Percentiles rank a stretch among this genome's conserved stretches.
Evolutionary conservation across 2,797 vertebrate species (phyloP).

Genomic region (Rousettus madagascariensis): DNA sequence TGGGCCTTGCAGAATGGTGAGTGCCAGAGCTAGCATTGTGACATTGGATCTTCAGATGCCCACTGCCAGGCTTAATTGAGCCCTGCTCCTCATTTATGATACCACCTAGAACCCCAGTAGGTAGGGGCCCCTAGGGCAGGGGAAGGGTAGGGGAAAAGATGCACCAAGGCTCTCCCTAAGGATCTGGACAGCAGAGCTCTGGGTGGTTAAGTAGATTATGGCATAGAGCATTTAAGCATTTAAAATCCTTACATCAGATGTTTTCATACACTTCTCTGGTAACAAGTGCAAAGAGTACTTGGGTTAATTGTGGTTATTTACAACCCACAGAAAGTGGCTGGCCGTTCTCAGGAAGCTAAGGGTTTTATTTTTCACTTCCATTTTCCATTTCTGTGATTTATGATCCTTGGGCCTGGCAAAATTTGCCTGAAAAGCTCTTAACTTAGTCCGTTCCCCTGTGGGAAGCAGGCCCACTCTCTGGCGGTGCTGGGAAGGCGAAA

Average conservation of each 20-base stretch:
- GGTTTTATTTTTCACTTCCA: conserved; percentile 71
- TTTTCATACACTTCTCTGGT: conserved; percentile 41
- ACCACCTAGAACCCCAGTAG: neutral
- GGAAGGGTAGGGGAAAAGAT: neutral
- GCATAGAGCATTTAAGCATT: conserved; percentile 52
- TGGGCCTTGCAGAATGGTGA: neutral
- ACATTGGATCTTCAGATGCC: too few species aligned
- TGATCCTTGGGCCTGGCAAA: conserved; percentile 39
- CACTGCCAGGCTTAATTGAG: neutral
- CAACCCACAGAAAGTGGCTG: conserved; percentile 60
- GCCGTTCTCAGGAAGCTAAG: conserved; percentile 59
- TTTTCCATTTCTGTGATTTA: conserved; percentile 76
- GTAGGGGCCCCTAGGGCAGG: neutral
- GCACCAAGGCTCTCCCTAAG: neutral
- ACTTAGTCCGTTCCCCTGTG: neutral
- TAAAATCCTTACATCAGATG: conserved; percentile 64
- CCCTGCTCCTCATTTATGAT: neutral
- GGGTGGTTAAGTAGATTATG: neutral
- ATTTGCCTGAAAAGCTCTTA: conserved; percentile 39
- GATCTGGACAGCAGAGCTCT: neutral
- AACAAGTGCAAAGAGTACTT: conserved; percentile 57
- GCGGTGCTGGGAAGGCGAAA: neutral
- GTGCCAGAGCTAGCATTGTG: neutral
- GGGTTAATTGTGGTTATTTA: conserved; percentile 78
- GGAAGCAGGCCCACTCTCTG: neutral